Percentiles rank a stretch among this genome's conserved stretches.
These are phyloP conservation scores for Melanostigma gelatinosum DNA, from an alignment of 2,113 vertebrate species.

Conservation along the genomic window DNA sequence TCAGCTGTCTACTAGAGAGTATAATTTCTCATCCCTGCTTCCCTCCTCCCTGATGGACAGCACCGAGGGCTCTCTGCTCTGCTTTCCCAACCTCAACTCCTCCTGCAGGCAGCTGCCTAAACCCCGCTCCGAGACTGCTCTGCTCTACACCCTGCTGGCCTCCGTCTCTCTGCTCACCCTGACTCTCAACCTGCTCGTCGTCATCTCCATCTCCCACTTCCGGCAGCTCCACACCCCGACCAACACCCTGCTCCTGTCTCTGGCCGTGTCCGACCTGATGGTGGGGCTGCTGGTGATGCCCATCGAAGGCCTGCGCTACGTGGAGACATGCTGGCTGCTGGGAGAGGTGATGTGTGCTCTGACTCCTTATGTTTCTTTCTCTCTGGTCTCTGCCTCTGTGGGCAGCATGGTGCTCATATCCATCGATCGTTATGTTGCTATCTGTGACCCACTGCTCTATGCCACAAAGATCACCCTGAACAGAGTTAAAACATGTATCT, in stretches of 20 bases:
- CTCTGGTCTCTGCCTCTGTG: no score
- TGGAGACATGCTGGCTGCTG: conserved; percentile 55
- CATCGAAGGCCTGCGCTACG: conserved; percentile 27
- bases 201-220: conserved; percentile 58
- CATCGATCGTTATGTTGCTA: no score
- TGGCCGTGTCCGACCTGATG: conserved; percentile 22
- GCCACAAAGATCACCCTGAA: no score
- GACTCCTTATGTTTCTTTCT: conserved; percentile 34
- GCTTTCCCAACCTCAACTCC: conserved; percentile 54
- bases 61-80: neutral
- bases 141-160: conserved; percentile 37
- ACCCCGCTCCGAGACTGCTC: neutral
- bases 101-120: conserved; percentile 32
- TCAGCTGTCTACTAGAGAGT: neutral
- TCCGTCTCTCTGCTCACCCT: conserved; percentile 38
- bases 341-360: conserved; percentile 46
- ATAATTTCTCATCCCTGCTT: neutral
- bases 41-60: conserved; percentile 10
- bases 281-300: conserved; percentile 54
- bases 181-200: conserved; percentile 40
- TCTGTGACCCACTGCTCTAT: no score
- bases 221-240: conserved; percentile 77
- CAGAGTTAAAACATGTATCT: no score
- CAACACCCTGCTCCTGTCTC: conserved; percentile 69
- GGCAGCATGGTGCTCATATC: no score